phyloP scores from a whole-genome alignment of 2,113 vertebrate species.

The Azemiops feae region DNA sequence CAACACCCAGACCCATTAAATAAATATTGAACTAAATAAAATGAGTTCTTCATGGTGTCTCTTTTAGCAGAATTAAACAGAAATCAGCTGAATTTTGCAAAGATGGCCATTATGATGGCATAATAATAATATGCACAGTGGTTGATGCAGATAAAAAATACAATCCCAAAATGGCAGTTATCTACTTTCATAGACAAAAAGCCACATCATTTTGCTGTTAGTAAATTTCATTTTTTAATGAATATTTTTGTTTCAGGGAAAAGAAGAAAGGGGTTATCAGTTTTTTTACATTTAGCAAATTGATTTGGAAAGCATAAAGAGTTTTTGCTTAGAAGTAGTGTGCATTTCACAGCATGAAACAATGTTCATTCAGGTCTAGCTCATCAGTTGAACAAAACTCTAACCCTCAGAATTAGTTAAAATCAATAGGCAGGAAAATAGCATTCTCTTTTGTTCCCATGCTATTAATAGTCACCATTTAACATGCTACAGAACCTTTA shows the following conservation, averaged over 20 bases:
- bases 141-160: neutral
- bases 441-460: neutral
- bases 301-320: slow-evolving; percentile 27
- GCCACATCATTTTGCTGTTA: neutral
- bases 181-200: neutral
- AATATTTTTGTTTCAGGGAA: slow-evolving; percentile 18
- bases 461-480: neutral
- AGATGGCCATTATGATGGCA: neutral
- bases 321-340: slow-evolving; percentile 13
- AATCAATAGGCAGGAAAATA: neutral
- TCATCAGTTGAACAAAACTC: slow-evolving; percentile 1
- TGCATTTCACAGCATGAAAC: slow-evolving; percentile 11
- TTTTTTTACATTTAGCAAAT: slow-evolving; percentile 25
- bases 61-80: neutral
- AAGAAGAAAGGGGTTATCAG: slow-evolving; percentile 29
- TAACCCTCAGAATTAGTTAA: neutral
- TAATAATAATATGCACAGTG: neutral
- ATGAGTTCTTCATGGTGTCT: neutral
- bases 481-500: neutral
- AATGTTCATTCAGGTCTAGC: neutral
- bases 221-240: neutral
- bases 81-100: neutral
- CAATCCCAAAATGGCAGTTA: neutral
- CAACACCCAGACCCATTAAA: neutral
- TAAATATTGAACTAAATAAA: neutral